Conservation (phyloP, 2,888 invertebrate genomes). For the Hermaeophaga mercurialis region DNA sequence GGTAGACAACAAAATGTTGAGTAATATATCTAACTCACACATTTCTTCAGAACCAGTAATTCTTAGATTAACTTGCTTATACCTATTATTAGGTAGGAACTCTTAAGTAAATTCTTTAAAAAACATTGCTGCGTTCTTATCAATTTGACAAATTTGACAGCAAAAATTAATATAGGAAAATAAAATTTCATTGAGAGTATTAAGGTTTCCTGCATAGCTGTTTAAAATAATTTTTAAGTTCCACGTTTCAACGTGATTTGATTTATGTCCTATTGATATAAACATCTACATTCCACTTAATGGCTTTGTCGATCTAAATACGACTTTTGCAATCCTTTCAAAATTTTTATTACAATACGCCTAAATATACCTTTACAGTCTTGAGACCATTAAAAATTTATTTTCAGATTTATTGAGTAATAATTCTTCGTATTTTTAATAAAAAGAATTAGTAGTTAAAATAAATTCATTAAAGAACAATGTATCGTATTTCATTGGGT, state of each 20-base stretch:
- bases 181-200: too few relatives aligned
- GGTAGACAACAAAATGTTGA: too few relatives aligned
- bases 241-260: neutral
- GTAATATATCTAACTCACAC: too few relatives aligned
- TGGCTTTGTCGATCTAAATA: constrained; percentile 11
- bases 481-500: constrained; percentile 4
- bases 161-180: too few relatives aligned
- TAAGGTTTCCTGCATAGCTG: neutral
- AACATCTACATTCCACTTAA: neutral
- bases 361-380: constrained; percentile 20
- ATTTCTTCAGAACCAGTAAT: too few relatives aligned
- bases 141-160: too few relatives aligned
- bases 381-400: constrained; percentile 17
- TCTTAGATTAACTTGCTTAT: too few relatives aligned
- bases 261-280: neutral
- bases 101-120: too few relatives aligned
- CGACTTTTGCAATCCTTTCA: constrained; percentile 17
- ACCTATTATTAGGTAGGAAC: too few relatives aligned
- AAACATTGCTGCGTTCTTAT: too few relatives aligned
- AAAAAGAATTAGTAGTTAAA: constrained; percentile 9
- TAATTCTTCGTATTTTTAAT: constrained; percentile 23
- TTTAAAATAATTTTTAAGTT: neutral
- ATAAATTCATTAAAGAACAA: constrained; percentile 13
- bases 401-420: constrained; percentile 24
- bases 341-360: constrained; percentile 19